Evolutionary conservation across 2,888 invertebrate genomes (phyloP).

Genomic region (Trisateles emortualis): DNA sequence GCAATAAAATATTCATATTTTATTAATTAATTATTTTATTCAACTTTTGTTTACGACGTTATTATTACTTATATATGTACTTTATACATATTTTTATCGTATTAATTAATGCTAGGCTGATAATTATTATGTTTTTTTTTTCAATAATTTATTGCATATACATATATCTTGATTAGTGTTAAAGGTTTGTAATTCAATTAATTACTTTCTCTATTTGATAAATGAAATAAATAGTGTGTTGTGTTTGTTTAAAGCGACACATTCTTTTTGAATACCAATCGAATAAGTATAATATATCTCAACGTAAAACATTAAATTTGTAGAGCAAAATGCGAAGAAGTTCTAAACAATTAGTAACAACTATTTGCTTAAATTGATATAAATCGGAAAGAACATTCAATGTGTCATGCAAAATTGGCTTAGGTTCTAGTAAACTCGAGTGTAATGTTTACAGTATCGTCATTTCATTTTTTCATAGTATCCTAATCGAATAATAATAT

Average conservation of each 20-base stretch:
- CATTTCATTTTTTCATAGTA: too few relatives aligned
- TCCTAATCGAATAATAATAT: too few relatives aligned
- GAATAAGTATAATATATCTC: too few relatives aligned
- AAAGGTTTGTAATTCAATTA: slow-evolving; percentile 55
- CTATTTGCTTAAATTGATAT: too few relatives aligned
- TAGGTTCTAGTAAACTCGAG: too few relatives aligned
- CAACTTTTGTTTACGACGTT: slow-evolving; percentile 70
- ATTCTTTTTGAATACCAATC: not conserved
- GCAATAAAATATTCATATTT: slow-evolving; percentile 66
- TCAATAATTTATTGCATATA: slow-evolving; percentile 60
- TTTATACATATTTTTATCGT: slow-evolving; percentile 48
- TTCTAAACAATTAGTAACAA: too few relatives aligned
- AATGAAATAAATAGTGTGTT: slow-evolving; percentile 39
- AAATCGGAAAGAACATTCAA: too few relatives aligned
- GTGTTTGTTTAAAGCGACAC: not conserved
- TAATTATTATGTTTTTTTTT: slow-evolving; percentile 53
- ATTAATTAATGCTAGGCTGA: slow-evolving; percentile 62
- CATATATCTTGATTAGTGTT: slow-evolving; percentile 50
- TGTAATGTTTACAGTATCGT: too few relatives aligned
- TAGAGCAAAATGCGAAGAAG: too few relatives aligned
- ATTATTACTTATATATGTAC: slow-evolving; percentile 46
- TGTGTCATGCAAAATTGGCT: too few relatives aligned
- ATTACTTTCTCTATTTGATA: slow-evolving; percentile 47
- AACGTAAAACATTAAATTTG: too few relatives aligned
- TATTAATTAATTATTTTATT: slow-evolving; percentile 65